Evolutionary conservation across 2,888 invertebrate genomes (phyloP).

Genomic region (Tipula vernalis): DNA sequence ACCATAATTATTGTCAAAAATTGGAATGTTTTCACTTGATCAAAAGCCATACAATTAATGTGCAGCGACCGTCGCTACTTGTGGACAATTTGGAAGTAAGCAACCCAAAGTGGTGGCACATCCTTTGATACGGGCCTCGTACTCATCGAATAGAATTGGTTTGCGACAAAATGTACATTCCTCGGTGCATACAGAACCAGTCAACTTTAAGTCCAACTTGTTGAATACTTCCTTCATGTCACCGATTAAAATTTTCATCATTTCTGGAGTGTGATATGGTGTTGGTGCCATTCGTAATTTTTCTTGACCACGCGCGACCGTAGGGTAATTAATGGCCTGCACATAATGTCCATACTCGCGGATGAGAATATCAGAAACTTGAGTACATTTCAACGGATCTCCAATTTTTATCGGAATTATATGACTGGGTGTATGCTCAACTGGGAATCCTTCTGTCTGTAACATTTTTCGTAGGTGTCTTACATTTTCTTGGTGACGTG

Average conservation of each 20-base stretch:
- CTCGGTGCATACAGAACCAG: slow-evolving; percentile 40
- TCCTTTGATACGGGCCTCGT: slow-evolving; percentile 35
- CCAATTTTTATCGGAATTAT: slow-evolving; percentile 91
- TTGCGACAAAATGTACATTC: slow-evolving; percentile 49
- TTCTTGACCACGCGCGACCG: slow-evolving; percentile 86
- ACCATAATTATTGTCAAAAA: background rate
- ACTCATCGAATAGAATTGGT: slow-evolving; percentile 40
- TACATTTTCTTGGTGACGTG: slow-evolving; percentile 74
- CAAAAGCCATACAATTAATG: background rate
- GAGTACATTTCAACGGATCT: slow-evolving; percentile 67
- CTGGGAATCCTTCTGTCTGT: slow-evolving; percentile 66
- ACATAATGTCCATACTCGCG: slow-evolving; percentile 82
- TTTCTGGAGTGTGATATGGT: slow-evolving; percentile 72
- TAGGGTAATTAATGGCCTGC: slow-evolving; percentile 97
- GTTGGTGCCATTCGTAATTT: slow-evolving; percentile 89
- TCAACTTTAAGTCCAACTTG: slow-evolving; percentile 55
- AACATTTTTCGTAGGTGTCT: slow-evolving; percentile 68
- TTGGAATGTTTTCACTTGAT: background rate
- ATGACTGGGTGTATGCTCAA: slow-evolving; percentile 84
- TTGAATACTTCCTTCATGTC: slow-evolving; percentile 75
- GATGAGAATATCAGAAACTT: slow-evolving; percentile 75
- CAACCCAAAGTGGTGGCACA: slow-evolving; percentile 31
- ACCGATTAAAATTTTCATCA: slow-evolving; percentile 71
- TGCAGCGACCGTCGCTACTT: slow-evolving; percentile 33
- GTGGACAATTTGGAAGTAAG: slow-evolving; percentile 48